phyloP scores from a whole-genome alignment of 2,888 invertebrate species.

The Clanis bilineata region DNA sequence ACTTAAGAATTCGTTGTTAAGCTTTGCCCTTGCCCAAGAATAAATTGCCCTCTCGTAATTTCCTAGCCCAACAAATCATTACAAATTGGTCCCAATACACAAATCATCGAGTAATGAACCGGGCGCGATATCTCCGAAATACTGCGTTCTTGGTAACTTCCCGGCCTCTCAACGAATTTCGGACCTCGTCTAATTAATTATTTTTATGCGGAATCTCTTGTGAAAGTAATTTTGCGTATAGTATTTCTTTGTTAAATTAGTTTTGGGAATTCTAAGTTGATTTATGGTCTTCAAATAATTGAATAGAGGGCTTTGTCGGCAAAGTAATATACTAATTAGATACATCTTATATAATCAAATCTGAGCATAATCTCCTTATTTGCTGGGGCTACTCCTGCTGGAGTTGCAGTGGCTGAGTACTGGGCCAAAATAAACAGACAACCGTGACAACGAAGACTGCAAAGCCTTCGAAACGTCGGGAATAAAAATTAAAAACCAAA shows the following conservation, averaged over 20 bases:
- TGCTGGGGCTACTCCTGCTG: no score
- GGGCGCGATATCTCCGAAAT: background rate
- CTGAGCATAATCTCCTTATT: no score
- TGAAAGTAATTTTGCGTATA: background rate
- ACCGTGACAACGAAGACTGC: no score
- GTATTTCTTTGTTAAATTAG: background rate
- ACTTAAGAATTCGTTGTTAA: background rate
- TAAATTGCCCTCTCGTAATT: background rate
- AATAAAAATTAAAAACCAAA: no score
- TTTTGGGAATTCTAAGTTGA: background rate
- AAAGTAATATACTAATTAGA: no score
- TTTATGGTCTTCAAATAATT: background rate
- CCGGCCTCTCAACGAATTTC: background rate
- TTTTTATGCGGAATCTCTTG: background rate
- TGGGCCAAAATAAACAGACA: no score
- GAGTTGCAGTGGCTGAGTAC: no score
- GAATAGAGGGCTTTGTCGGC: background rate
- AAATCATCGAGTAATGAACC: conserved; percentile 26
- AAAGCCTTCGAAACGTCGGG: no score
- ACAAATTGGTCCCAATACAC: conserved; percentile 25
- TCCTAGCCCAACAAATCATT: background rate
- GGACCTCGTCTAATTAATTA: background rate
- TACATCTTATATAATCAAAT: no score
- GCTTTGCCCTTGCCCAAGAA: background rate
- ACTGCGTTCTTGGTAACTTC: background rate